phyloP scores from a whole-genome alignment of 2,888 invertebrate species.

The Rosalia funebris region DNA sequence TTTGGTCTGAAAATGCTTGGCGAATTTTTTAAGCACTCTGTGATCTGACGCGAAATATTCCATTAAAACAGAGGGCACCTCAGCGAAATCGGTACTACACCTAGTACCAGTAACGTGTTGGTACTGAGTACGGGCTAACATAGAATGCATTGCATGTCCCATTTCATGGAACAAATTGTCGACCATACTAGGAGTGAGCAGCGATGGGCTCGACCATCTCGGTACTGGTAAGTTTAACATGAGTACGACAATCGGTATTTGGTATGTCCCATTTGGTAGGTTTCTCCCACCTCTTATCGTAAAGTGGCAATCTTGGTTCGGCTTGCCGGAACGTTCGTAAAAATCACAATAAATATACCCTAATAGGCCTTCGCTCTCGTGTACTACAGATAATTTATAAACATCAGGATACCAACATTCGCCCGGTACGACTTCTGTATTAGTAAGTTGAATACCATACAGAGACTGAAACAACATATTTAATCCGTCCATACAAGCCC shows the following conservation, averaged over 20 bases:
- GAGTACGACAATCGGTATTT: conserved; percentile 91
- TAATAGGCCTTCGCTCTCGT: conserved; percentile 81
- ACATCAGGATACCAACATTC: conserved; percentile 81
- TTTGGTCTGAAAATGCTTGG: conserved; percentile 90
- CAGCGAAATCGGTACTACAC: conserved; percentile 97
- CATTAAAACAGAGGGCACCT: conserved; percentile 98
- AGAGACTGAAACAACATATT: conserved; percentile 85
- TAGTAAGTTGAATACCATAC: conserved; percentile 82
- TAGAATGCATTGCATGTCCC: conserved; percentile 99
- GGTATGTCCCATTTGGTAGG: conserved; percentile 82
- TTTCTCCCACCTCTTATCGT: conserved; percentile 94
- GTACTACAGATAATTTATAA: conserved; percentile 90
- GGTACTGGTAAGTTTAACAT: conserved; percentile 88
- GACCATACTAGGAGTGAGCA: conserved; percentile 84
- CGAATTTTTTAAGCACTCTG: conserved; percentile 84
- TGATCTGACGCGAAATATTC: conserved; percentile 95
- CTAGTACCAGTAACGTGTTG: conserved; percentile 98
- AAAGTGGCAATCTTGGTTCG: conserved; percentile 98
- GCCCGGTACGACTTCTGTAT: conserved; percentile 76
- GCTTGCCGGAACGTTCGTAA: conserved; percentile 90
- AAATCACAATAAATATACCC: conserved; percentile 85
- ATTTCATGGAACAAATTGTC: conserved; percentile 99
- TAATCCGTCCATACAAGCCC: conserved; percentile 97
- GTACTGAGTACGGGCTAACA: conserved; percentile 93
- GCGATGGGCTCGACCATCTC: conserved; percentile 78